These are phyloP conservation scores for Nansenia antarctica DNA, from an alignment of 2,113 vertebrate genomes.

Conservation along the genomic window DNA sequence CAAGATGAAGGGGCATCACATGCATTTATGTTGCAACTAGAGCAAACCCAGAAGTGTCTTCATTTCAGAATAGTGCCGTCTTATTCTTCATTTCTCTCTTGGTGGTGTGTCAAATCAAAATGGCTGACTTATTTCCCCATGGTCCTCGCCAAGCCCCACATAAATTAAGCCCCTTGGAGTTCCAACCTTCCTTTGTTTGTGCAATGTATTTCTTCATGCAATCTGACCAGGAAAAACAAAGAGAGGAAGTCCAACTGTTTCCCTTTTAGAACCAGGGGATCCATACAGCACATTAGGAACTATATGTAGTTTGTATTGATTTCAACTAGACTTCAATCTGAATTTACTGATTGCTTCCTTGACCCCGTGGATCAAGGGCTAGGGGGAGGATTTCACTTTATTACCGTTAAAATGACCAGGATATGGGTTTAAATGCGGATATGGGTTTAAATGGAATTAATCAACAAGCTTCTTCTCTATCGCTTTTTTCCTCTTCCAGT, in stretches of 20 bases:
- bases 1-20: background rate
- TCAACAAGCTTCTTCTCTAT: constrained; percentile 11
- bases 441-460: constrained; percentile 34
- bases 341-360: constrained; percentile 55
- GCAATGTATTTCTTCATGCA: constrained; percentile 33
- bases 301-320: constrained; percentile 64
- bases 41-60: constrained; percentile 1
- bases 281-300: constrained; percentile 44
- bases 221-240: constrained; percentile 43
- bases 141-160: background rate
- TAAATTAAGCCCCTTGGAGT: constrained; percentile 31
- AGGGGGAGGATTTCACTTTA: constrained; percentile 20
- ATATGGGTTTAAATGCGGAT: constrained; percentile 42
- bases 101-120: constrained; percentile 13
- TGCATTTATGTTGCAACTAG: background rate
- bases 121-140: constrained; percentile 31
- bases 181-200: constrained; percentile 31
- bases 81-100: background rate
- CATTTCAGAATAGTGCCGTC: background rate
- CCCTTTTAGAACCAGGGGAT: constrained; percentile 42
- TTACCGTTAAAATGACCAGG: constrained; percentile 31
- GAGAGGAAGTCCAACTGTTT: constrained; percentile 49
- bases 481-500: background rate
- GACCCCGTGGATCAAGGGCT: constrained; percentile 20
- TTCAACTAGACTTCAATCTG: constrained; percentile 51